Conservation (phyloP, 1,140 invertebrate genomes). For the Aphidius gifuensis region DNA sequence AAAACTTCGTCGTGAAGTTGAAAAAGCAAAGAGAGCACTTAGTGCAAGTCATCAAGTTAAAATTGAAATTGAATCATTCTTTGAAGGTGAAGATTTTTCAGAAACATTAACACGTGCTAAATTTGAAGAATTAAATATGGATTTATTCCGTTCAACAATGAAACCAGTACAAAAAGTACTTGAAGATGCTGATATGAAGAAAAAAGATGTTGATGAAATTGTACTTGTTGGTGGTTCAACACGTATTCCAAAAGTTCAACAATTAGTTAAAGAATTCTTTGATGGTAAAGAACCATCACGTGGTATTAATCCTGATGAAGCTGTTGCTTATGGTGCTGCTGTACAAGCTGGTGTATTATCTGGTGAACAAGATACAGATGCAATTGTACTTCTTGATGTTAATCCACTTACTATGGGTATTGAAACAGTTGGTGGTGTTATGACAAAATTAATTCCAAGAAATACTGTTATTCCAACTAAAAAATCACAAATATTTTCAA, state of each 20-base stretch:
- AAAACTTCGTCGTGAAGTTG: slow-evolving; percentile 94
- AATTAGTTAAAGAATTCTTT: slow-evolving; percentile 98
- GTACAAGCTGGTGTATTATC: slow-evolving; percentile 94
- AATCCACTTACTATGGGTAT: slow-evolving; percentile 99
- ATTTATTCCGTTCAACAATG: slow-evolving; percentile 96
- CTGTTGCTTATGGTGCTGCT: slow-evolving; percentile 97
- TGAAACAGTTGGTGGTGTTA: slow-evolving; percentile 98
- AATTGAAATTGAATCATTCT: slow-evolving; percentile 99
- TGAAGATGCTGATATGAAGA: slow-evolving; percentile 98
- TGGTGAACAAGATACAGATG: slow-evolving; percentile 90
- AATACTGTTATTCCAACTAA: slow-evolving; percentile 99
- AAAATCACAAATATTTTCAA: slow-evolving; percentile 99
- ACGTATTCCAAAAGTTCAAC: slow-evolving; percentile 98
- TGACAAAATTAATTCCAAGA: slow-evolving; percentile 97
- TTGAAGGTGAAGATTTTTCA: slow-evolving; percentile 99
- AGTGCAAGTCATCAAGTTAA: slow-evolving; percentile 93
- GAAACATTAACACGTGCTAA: slow-evolving; percentile 97
- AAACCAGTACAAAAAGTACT: slow-evolving; percentile 98
- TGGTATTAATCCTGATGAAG: slow-evolving; percentile 98
- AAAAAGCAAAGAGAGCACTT: slow-evolving; percentile 95
- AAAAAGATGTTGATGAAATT: slow-evolving; percentile 98
- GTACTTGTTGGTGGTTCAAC: slow-evolving; percentile 98
- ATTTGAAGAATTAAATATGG: slow-evolving; percentile 99
- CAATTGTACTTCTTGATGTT: slow-evolving; percentile 95
- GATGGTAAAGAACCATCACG: slow-evolving; percentile 95